Percentiles rank a stretch among this genome's conserved stretches.
Conservation (phyloP, 2,888 invertebrate genomes). For the Branchipolynoe longqiensis region DNA sequence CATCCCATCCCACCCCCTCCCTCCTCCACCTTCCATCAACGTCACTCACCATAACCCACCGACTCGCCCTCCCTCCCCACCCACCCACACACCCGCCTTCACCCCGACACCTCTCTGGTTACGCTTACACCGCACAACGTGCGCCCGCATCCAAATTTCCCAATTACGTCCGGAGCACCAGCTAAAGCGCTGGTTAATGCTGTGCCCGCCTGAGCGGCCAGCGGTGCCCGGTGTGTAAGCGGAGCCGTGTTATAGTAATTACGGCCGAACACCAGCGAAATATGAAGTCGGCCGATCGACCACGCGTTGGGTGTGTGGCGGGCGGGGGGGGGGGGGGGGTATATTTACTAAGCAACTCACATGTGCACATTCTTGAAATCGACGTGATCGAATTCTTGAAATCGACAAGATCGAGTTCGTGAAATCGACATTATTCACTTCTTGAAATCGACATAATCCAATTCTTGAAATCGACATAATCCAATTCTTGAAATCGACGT, state of each 20-base stretch:
- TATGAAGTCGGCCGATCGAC: not conserved
- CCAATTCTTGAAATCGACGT: too few relatives aligned
- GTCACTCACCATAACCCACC: not conserved
- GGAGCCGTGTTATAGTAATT: conserved; percentile 7
- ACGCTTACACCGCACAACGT: not conserved
- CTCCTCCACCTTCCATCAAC: not conserved
- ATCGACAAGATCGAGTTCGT: too few relatives aligned
- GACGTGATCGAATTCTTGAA: too few relatives aligned
- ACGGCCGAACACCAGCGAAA: conserved; percentile 23
- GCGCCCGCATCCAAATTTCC: conserved; percentile 29
- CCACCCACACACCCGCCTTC: not conserved
- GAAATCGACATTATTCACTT: too few relatives aligned
- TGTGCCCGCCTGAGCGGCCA: not conserved
- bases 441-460: too few relatives aligned
- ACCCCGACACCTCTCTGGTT: not conserved
- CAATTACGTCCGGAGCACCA: conserved; percentile 12
- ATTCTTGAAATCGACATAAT: too few relatives aligned
- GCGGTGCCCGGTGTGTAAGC: not conserved
- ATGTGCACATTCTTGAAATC: too few relatives aligned
- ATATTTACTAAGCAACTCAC: not conserved
- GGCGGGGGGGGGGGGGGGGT: not conserved
- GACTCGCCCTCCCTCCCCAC: not conserved
- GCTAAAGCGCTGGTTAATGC: conserved; percentile 2
- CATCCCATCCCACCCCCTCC: not conserved
- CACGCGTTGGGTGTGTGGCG: not conserved